Evolutionary conservation across 2,113 vertebrate genomes (phyloP), one percentile per base, ranked within the genome.

Genomic region (Ellobius talpinus): DNA sequence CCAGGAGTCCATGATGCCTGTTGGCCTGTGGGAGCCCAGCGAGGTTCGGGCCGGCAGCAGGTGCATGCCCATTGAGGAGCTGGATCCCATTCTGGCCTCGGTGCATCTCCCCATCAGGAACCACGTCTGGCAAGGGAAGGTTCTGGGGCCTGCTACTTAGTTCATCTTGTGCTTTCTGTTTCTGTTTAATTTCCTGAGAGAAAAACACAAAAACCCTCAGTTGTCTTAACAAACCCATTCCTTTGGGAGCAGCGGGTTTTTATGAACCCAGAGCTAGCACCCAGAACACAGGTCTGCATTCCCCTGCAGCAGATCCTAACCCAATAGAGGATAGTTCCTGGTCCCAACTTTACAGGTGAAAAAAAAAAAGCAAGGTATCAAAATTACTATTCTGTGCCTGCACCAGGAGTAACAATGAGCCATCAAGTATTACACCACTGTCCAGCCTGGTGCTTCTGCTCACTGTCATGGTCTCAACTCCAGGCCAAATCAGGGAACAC

Each of bases 1-100:
- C 99, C 82, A 99, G 97, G 96, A 99, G 99, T 99, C 99, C 99
- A 26, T 99, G 99, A 98, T 99, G 99, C n/a, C 99, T 99, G 95
- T 99, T 99, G 97, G 99, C 99, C 98, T 99, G 99, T 84, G 99
- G 99, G 11, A 99, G 98, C 88, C 99, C 99, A 0, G 98, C 98
- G 1, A 98, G 98, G 36, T 99, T 99, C 7, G 99, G 99, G 21
- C 98, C 99, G 0, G 98, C 99, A 47, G 99, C 97, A 0, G 98
- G 98, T 0, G 98, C 98, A 0, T 99, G 99, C 91, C 99, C 99
- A 0, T 99, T 99, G 1, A 99, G 98, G 21, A 99, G 99, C 0
- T 98, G 98, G 7, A 99, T 98, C 79, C 99, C 99, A 0, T 99
- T 99, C 96, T 99, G 99, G 39, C 98, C 99, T 0, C 98, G 98